Evolutionary conservation across 2,113 vertebrate genomes (phyloP).

Genomic region (Dicrurus megarhynchus): DNA sequence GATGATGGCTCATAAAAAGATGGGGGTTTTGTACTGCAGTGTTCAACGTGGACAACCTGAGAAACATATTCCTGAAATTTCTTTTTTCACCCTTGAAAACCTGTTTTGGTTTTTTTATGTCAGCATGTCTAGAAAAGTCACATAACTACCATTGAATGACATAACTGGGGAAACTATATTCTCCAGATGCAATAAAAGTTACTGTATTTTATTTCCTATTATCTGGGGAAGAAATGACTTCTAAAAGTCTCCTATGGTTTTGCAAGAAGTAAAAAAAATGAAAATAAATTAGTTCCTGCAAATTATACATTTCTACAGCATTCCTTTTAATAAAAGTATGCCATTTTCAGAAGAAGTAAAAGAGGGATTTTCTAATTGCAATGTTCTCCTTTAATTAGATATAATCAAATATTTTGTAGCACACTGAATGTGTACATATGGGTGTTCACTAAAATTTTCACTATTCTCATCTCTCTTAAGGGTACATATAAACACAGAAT

Average conservation of each 20-base stretch:
- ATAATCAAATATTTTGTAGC: conserved; percentile 6
- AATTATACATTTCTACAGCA: neutral
- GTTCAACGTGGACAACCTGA: neutral
- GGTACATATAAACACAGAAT: neutral
- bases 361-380: neutral
- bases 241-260: conserved; percentile 24
- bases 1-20: neutral
- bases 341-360: neutral
- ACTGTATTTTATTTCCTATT: conserved; percentile 40
- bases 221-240: neutral
- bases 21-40: neutral
- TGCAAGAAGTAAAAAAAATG: neutral
- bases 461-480: neutral
- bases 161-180: neutral
- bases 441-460: neutral
- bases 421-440: neutral
- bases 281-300: conserved; percentile 1
- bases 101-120: neutral
- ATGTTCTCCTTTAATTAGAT: neutral
- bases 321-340: conserved; percentile 9
- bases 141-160: conserved; percentile 7
- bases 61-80: neutral
- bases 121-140: conserved; percentile 35
- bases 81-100: neutral
- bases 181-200: conserved; percentile 39